Conservation (phyloP, 2,113 vertebrate genomes). For the Cathartes aura region DNA sequence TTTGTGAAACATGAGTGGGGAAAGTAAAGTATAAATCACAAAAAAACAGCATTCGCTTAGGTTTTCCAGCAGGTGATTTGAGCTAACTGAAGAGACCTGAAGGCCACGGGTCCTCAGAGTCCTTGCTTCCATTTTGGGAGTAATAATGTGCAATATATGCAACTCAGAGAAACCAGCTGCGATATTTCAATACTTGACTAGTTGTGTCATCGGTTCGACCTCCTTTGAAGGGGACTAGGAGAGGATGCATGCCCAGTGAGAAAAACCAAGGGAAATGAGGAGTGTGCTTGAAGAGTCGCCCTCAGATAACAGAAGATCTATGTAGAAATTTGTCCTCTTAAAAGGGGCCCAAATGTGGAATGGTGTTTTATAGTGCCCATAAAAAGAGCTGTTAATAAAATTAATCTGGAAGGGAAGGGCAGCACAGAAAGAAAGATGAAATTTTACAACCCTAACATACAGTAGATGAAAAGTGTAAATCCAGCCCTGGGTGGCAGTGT, state of each 20-base stretch:
- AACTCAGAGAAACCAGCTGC: background rate
- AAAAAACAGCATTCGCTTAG: background rate
- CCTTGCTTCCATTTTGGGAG: background rate
- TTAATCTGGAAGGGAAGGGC: background rate
- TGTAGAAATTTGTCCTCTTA: background rate
- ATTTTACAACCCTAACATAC: background rate
- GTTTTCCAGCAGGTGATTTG: background rate
- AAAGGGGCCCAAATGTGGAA: background rate
- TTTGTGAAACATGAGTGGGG: background rate
- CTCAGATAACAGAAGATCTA: background rate
- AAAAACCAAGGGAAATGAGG: background rate
- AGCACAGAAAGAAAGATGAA: background rate
- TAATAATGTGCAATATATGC: background rate
- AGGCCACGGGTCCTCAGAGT: accelerated
- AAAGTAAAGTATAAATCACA: background rate
- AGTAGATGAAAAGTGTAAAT: background rate
- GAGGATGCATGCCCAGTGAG: background rate
- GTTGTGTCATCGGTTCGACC: background rate
- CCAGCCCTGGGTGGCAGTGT: background rate
- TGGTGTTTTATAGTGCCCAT: background rate
- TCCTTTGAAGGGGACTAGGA: background rate
- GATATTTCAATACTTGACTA: accelerated
- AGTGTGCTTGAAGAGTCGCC: background rate
- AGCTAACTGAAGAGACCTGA: background rate
- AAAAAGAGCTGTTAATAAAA: constrained; percentile 19